These are phyloP conservation scores for Chrysolina americana DNA, from an alignment of 2,888 invertebrate genomes.

Conservation along the genomic window DNA sequence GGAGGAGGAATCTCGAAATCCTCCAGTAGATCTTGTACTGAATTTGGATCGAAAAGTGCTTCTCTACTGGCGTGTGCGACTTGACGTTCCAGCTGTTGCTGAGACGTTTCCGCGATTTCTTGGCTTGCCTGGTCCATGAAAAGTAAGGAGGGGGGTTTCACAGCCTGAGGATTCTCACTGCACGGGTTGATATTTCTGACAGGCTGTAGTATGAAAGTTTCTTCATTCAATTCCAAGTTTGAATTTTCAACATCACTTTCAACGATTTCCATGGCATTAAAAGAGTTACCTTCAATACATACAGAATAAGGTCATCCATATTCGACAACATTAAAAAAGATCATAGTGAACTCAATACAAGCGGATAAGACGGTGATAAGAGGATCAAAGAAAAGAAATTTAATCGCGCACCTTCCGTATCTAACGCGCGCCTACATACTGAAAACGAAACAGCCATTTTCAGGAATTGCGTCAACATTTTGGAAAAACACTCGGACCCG, in stretches of 20 bases:
- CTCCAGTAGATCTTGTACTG: slow-evolving; percentile 64
- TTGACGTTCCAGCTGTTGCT: slow-evolving; percentile 11
- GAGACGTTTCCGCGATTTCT: slow-evolving; percentile 33
- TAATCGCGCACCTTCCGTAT: no score
- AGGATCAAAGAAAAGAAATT: no score
- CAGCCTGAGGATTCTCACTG: not conserved
- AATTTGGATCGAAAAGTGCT: slow-evolving; percentile 66
- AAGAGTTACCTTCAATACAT: not conserved
- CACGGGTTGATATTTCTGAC: not conserved
- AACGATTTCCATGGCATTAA: not conserved
- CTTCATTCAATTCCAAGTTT: not conserved
- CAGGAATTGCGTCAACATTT: no score
- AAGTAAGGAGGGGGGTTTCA: slow-evolving; percentile 20
- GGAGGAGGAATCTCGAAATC: slow-evolving; percentile 61
- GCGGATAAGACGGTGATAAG: no score
- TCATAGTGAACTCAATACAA: no score
- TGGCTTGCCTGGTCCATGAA: slow-evolving; percentile 4
- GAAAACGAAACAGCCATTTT: no score
- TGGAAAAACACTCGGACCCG: no score
- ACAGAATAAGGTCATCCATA: not conserved
- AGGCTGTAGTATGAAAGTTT: not conserved
- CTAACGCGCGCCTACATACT: no score
- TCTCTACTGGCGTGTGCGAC: slow-evolving; percentile 64
- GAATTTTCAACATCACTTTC: slow-evolving; percentile 34
- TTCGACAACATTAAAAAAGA: no score